A percentile compares a stretch with the other conserved stretches of the same genome.
These are phyloP conservation scores for Plectropomus leopardus DNA, from an alignment of 2,113 vertebrate species.

Conservation along the genomic window DNA sequence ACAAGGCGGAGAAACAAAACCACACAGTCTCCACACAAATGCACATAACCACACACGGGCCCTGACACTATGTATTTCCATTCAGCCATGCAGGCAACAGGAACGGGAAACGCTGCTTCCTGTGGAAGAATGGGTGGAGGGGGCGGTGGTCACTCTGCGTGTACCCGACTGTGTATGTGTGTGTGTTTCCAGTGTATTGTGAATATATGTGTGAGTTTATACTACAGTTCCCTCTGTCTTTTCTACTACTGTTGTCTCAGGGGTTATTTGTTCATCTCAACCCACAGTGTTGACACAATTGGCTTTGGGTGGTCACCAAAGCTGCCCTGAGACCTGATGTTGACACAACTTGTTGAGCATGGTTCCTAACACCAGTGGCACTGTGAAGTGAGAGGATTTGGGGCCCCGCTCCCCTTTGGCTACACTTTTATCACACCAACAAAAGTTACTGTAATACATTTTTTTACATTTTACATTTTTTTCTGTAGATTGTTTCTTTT, in stretches of 20 bases:
- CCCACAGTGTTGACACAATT: conserved; percentile 44
- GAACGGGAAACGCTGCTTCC: conserved; percentile 80
- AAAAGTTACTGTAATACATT: neutral
- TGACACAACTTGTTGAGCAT: conserved; percentile 18
- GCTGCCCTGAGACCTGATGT: neutral
- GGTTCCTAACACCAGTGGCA: conserved; percentile 16
- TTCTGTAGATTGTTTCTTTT: too few relatives aligned
- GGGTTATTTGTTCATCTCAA: conserved; percentile 38
- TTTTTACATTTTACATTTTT: too few relatives aligned
- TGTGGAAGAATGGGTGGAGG: conserved; percentile 78
- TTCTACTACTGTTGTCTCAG: conserved; percentile 42
- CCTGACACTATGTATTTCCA: conserved; percentile 57
- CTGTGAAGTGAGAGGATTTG: conserved; percentile 28
- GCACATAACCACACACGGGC: conserved; percentile 20
- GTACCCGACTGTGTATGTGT: conserved; percentile 27
- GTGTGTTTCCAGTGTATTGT: conserved; percentile 3
- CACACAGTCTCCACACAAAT: neutral
- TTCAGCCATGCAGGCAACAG: conserved; percentile 66
- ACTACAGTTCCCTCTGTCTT: conserved; percentile 21
- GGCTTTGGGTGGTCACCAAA: conserved; percentile 23
- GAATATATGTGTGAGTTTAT: conserved; percentile 29
- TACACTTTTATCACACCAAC: conserved; percentile 4
- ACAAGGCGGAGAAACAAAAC: conserved; percentile 37
- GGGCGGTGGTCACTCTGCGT: conserved; percentile 43
- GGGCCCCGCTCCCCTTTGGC: conserved; percentile 4